Percentiles rank a stretch among this genome's conserved stretches.
Conservation (phyloP, 2,888 invertebrate genomes). For the Lomographa bimaculata region DNA sequence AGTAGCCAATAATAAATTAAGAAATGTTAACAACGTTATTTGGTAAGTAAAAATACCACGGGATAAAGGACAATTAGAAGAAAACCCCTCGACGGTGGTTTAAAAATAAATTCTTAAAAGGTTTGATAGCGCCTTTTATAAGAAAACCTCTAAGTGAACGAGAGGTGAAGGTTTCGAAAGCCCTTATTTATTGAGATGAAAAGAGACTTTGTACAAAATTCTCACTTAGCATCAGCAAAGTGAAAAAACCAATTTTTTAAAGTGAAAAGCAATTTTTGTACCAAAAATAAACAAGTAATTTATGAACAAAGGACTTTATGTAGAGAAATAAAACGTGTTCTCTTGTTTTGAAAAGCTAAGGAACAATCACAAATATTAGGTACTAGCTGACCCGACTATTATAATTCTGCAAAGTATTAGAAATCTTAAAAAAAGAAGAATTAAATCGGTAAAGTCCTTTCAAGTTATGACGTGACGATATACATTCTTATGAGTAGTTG, state of each 20-base stretch:
- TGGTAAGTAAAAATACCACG: neutral
- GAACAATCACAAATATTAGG: too few relatives aligned
- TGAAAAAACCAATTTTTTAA: constrained; percentile 6
- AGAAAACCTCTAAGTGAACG: constrained; percentile 4
- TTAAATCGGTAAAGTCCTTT: too few relatives aligned
- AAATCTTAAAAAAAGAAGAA: too few relatives aligned
- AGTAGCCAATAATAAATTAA: too few relatives aligned
- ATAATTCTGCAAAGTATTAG: too few relatives aligned
- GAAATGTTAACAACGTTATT: neutral
- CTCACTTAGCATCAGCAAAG: constrained; percentile 1
- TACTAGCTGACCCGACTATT: too few relatives aligned
- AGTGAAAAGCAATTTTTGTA: neutral
- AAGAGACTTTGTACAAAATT: constrained; percentile 2
- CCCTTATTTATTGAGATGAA: constrained; percentile 7
- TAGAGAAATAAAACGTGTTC: too few relatives aligned
- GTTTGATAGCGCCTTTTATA: constrained; percentile 2
- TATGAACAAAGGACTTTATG: too few relatives aligned
- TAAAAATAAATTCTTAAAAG: constrained; percentile 4
- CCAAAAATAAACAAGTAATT: too few relatives aligned
- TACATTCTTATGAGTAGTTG: too few relatives aligned
- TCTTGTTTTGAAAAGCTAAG: too few relatives aligned
- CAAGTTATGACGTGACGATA: too few relatives aligned
- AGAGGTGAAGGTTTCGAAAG: constrained; percentile 3
- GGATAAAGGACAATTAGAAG: neutral
- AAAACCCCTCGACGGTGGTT: neutral